Conservation (phyloP, 2,797 vertebrate species). For the Hydrocynus forskahlii region DNA sequence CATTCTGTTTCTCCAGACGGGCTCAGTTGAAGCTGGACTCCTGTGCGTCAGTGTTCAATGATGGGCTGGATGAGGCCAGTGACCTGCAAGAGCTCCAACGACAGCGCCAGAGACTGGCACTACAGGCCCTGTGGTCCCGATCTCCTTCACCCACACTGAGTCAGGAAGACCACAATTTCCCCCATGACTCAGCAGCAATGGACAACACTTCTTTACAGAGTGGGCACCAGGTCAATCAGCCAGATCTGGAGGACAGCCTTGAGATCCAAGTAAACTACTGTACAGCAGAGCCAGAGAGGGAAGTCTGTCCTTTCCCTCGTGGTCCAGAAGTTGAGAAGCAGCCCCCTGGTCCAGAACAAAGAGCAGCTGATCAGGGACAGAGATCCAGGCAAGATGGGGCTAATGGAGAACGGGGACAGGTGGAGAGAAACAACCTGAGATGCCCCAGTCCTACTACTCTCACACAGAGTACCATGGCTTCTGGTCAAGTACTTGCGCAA, state of each 20-base stretch:
- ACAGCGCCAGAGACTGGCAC: constrained; percentile 60
- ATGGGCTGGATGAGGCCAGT: constrained; percentile 87
- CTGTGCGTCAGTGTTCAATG: constrained; percentile 94
- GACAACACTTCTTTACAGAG: constrained; percentile 37
- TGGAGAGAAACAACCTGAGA: constrained; percentile 38
- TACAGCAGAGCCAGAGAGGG: constrained; percentile 44
- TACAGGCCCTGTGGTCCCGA: constrained; percentile 62
- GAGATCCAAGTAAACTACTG: constrained; percentile 36
- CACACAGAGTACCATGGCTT: constrained; percentile 37
- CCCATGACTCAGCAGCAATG: constrained; percentile 48
- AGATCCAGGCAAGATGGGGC: constrained; percentile 56
- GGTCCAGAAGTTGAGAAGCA: constrained; percentile 21
- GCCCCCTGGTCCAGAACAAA: constrained; percentile 35
- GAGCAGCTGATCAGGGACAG: constrained; percentile 31
- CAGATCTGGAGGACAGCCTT: constrained; percentile 33
- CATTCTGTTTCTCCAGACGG: constrained; percentile 95
- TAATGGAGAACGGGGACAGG: constrained; percentile 44
- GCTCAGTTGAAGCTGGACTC: constrained; percentile 90
- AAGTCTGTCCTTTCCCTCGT: constrained; percentile 38
- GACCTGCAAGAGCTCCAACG: constrained; percentile 78
- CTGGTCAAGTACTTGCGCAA: constrained; percentile 37
- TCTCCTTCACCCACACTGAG: constrained; percentile 31
- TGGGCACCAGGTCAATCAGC: constrained; percentile 16
- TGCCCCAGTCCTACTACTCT: constrained; percentile 56
- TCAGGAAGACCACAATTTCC: constrained; percentile 47